phyloP scores from a whole-genome alignment of 1,140 invertebrate species.

The Trachymyrmex cornetzi region DNA sequence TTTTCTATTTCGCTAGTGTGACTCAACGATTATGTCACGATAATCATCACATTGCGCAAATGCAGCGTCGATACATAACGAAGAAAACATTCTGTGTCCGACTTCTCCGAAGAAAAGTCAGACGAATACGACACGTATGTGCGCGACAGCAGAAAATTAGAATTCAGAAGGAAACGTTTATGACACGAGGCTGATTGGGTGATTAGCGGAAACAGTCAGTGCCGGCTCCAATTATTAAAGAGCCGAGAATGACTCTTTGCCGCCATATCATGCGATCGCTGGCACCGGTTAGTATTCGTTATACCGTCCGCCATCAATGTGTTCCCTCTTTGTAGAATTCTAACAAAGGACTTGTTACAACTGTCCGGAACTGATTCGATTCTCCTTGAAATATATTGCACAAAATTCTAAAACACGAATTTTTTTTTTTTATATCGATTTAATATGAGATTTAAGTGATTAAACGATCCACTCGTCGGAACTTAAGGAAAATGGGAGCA shows the following conservation, averaged over 20 bases:
- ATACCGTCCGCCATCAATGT: too few relatives aligned
- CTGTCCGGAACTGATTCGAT: too few relatives aligned
- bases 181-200: slow-evolving; percentile 58
- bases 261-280: neutral
- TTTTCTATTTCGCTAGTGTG: neutral
- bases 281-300: neutral
- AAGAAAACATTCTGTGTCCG: neutral
- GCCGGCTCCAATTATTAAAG: slow-evolving; percentile 50
- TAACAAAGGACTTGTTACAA: too few relatives aligned
- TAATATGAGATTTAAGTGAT: too few relatives aligned
- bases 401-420: too few relatives aligned
- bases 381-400: too few relatives aligned
- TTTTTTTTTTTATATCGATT: too few relatives aligned
- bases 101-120: neutral
- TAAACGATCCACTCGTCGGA: too few relatives aligned
- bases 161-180: slow-evolving; percentile 71
- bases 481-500: too few relatives aligned
- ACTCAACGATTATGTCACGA: neutral
- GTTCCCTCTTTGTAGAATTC: neutral
- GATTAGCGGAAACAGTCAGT: slow-evolving; percentile 68
- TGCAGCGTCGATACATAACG: neutral
- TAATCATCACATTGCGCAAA: neutral
- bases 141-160: slow-evolving; percentile 42
- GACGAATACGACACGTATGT: neutral
- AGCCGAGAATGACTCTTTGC: slow-evolving; percentile 28